Evolutionary conservation across 2,113 vertebrate genomes (phyloP), one percentile per base, ranked within the genome.

Genomic region (Triplophysa tibetana): DNA sequence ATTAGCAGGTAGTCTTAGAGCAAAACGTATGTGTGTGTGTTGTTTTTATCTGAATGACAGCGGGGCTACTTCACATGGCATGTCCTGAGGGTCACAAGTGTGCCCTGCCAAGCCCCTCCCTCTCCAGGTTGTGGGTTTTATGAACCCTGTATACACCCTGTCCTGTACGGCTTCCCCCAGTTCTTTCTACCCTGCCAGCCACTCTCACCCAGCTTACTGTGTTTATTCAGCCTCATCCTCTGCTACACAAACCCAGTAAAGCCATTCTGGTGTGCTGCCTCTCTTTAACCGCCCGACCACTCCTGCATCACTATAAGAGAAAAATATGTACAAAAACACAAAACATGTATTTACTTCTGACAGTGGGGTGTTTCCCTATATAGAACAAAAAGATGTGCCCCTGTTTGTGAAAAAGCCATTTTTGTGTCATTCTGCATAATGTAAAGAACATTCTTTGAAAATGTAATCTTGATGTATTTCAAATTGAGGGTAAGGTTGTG

Each of bases 191-290:
- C 75, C 74, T 56, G 65, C 26, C 62, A 63, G 70, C 69, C 62
- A 14, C 60, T 62, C 72, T 77, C 50, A 12, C 58, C 78, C 79
- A 80, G 61, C 62, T 77, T 67, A 23, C 33, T 75, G 33, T 92
- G 91, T 93, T 92, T 91, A 88, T 93, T 93, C 92, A 93, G 92
- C 88, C 91, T 91, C 86, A 91, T 92, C 92, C 92, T 93, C 89
- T 87, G 81, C 89, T 87, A 72, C 48, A 8, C 87, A 85, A 86
- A 82, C 81, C 86, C 85, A 86, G 74, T 86, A 86, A 89, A 89
- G 85, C 79, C 77, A 77, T 76, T 67, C 72, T 62, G 58, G 8
- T 61, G 85, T 58, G 82, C 63, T 64, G 61, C 70, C 68, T 72
- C 26, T 0, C 26, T 14, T 60, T n/a, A 17, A 61, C 19, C 6